Evolutionary conservation across 2,888 invertebrate species (phyloP), one percentile per base, ranked within the genome.

Genomic region (Aphidoletes aphidimyza): DNA sequence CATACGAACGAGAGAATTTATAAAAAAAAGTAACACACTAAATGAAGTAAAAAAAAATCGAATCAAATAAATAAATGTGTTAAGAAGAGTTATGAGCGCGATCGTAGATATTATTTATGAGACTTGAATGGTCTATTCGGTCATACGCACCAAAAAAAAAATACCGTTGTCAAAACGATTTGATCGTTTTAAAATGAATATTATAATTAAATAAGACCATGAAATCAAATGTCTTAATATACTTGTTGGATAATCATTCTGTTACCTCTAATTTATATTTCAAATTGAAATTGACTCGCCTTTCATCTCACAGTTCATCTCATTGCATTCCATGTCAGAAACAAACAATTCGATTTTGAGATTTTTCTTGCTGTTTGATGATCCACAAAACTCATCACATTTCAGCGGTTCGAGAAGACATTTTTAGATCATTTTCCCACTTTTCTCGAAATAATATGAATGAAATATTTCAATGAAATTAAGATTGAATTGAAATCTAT

Each of bases 181-280:
- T 69, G 30, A 69, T 69, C 69, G 69, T 69, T 69, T 69, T 69
- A 9, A 69, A 69, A 69, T 69, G 30, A 30, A 69, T 69, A 30
- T 69, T 69, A 69, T 69, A 69, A 69, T 69, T 69, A 69, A 69
- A 69, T 69, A 30, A 30, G 34, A 30, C 69, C 69, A 69, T 69
- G 69, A 69, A 69, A 69, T n/a, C 54, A 54, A 69, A 69, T 69
- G 30, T 69, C 69, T 69, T 69, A 69, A 69, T 69, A 30, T 5
- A 69, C 54, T 69, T 69, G 0, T 0, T 30, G 30, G 30, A 30
- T 69, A 30, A 69, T 69, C 14, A 69, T 26, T 54, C n/a, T 54
- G n/a, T n/a, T 9, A 39, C 6, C 39, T 47, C 19, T 47, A 54
- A 54, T 54, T 54, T 54, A 22, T 22, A 11, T 11, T 30, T 69